Evolutionary conservation across 2,113 vertebrate species (phyloP).

Genomic region (Takifugu flavidus): DNA sequence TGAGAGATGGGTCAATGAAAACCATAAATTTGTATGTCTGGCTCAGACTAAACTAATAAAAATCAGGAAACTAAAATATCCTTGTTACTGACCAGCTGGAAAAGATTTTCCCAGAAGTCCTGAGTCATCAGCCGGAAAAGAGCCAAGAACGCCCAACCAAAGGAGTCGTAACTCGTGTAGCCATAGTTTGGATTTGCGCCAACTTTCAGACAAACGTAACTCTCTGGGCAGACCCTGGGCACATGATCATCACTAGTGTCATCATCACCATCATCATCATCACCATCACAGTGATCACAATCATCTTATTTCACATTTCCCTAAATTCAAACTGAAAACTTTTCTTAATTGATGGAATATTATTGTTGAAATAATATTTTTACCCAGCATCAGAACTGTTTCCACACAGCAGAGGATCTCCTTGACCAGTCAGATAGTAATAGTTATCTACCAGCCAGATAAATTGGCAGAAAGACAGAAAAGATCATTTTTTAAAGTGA

Average conservation of each 20-base stretch:
- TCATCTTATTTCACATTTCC: too few species aligned
- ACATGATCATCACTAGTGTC: slow-evolving; percentile 15
- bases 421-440: slow-evolving; percentile 78
- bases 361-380: not conserved
- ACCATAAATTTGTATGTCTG: not conserved
- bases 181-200: slow-evolving; percentile 93
- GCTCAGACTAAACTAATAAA: too few species aligned
- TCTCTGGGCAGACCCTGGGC: slow-evolving; percentile 85
- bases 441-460: slow-evolving; percentile 74
- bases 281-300: not conserved
- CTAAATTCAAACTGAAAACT: too few species aligned
- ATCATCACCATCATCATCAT: not conserved
- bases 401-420: slow-evolving; percentile 87
- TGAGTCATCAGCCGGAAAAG: slow-evolving; percentile 96
- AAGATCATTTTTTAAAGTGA: not conserved
- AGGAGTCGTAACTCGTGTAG: slow-evolving; percentile 91
- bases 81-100: slow-evolving; percentile 82
- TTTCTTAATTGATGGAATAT: too few species aligned
- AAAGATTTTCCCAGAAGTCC: slow-evolving; percentile 96
- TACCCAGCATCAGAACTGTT: slow-evolving; percentile 93
- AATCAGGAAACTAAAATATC: too few species aligned
- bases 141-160: slow-evolving; percentile 91
- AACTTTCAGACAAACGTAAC: slow-evolving; percentile 83
- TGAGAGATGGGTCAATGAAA: not conserved
- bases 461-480: not conserved